Conservation (phyloP, 2,113 vertebrate species). For the Planiliza haematocheilus region DNA sequence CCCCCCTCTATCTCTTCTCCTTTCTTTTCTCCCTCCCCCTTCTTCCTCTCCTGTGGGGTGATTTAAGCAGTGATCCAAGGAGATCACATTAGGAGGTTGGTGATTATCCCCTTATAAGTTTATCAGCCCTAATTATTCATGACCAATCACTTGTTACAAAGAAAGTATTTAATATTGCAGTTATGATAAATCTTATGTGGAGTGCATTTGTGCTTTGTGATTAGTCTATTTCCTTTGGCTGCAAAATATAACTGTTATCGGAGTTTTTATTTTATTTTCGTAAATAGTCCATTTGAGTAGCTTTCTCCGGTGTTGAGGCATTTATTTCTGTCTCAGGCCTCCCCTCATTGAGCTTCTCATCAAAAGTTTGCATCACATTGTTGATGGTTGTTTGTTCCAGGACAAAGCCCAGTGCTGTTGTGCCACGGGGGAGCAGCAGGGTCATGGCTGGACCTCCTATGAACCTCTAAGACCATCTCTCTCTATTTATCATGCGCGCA, state of each 20-base stretch:
- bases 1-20: constrained; percentile 6
- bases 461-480: constrained; percentile 54
- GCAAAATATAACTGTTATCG: neutral
- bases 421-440: constrained; percentile 47
- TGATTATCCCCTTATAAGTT: constrained; percentile 63
- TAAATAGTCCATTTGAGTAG: too few species aligned
- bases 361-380: constrained; percentile 47
- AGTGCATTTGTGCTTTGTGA: neutral
- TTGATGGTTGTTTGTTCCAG: constrained; percentile 52
- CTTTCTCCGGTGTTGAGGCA: too few species aligned
- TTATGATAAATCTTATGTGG: neutral
- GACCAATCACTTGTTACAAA: constrained; percentile 56
- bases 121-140: constrained; percentile 64
- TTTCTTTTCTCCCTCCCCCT: constrained; percentile 23
- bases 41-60: constrained; percentile 62
- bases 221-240: neutral
- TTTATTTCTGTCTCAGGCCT: neutral
- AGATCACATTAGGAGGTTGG: constrained; percentile 54
- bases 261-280: too few species aligned
- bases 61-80: constrained; percentile 67
- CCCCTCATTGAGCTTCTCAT: neutral
- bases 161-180: constrained; percentile 27
- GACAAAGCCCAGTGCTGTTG: constrained; percentile 55
- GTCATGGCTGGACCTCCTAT: constrained; percentile 64
- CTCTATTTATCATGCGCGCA: constrained; percentile 80